Conservation (phyloP, 2,888 invertebrate species). For the Cheilosia scutellata region DNA sequence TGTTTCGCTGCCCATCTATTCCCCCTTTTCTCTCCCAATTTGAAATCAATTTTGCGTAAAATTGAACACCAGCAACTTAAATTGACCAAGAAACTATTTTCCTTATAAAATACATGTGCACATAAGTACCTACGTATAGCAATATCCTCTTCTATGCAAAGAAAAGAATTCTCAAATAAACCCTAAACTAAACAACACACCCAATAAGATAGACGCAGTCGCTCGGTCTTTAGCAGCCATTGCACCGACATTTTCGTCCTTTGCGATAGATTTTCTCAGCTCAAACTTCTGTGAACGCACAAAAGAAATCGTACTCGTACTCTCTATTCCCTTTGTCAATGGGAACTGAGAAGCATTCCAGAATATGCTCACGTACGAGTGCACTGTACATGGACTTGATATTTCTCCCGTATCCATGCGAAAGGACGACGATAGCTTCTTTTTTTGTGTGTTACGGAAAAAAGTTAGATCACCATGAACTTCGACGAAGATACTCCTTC, state of each 20-base stretch:
- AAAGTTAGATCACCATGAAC: constrained; percentile 62
- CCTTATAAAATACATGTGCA: constrained; percentile 1
- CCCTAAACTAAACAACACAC: constrained; percentile 48
- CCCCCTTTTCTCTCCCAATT: constrained; percentile 8
- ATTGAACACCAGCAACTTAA: constrained; percentile 62
- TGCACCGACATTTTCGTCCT: constrained; percentile 26
- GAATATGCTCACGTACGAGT: neutral
- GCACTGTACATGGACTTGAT: constrained; percentile 30
- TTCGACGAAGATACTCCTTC: constrained; percentile 42
- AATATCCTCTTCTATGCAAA: neutral
- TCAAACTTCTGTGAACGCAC: constrained; percentile 29
- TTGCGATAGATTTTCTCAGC: constrained; percentile 11
- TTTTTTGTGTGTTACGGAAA: neutral
- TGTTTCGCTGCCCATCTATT: too few species aligned
- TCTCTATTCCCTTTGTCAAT: constrained; percentile 5
- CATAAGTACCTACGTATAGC: neutral
- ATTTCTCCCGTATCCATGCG: constrained; percentile 21
- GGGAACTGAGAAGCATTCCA: constrained; percentile 12
- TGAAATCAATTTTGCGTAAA: constrained; percentile 57
- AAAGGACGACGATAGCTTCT: constrained; percentile 20
- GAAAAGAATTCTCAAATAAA: constrained; percentile 38
- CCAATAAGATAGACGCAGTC: constrained; percentile 26
- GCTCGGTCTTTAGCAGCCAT: constrained; percentile 21
- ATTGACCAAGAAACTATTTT: constrained; percentile 57
- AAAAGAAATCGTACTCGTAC: constrained; percentile 30